Evolutionary conservation across 2,113 vertebrate genomes (phyloP).

Genomic region (Festucalex cinctus): DNA sequence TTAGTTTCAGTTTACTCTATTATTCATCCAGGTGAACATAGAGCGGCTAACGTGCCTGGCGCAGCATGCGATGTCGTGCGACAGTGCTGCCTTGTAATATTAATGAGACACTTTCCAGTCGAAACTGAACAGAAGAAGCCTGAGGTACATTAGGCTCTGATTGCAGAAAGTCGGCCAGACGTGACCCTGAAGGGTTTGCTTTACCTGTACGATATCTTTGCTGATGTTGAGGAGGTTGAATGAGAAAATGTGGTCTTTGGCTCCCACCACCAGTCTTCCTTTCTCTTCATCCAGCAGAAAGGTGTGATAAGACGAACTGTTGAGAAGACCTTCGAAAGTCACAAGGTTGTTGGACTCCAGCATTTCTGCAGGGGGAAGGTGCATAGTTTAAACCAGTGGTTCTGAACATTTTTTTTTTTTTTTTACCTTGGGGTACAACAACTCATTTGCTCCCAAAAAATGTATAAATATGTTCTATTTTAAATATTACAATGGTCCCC

Average conservation of each 20-base stretch:
- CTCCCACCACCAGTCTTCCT: constrained; percentile 88
- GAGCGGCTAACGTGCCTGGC: constrained; percentile 59
- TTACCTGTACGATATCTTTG: constrained; percentile 91
- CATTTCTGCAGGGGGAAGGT: constrained; percentile 84
- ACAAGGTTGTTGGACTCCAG: constrained; percentile 91
- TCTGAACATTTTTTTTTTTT: too few relatives aligned
- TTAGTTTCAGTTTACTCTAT: constrained; percentile 72
- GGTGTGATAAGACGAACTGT: constrained; percentile 94
- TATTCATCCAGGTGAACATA: constrained; percentile 73
- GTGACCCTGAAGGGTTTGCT: neutral
- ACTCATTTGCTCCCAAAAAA: too few relatives aligned
- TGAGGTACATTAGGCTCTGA: constrained; percentile 39
- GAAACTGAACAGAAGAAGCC: constrained; percentile 58
- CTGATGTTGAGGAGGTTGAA: constrained; percentile 93
- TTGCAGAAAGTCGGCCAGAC: constrained; percentile 33
- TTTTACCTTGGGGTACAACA: too few relatives aligned
- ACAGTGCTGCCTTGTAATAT: constrained; percentile 70
- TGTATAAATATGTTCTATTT: too few relatives aligned
- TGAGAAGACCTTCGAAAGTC: constrained; percentile 86
- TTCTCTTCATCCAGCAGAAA: constrained; percentile 96
- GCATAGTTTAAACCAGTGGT: constrained; percentile 16
- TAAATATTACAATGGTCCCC: too few relatives aligned
- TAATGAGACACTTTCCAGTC: constrained; percentile 59
- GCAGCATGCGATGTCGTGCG: constrained; percentile 59
- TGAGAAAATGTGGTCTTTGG: constrained; percentile 96